phyloP scores from a whole-genome alignment of 2,797 vertebrate genomes.

The Melanotaenia maccullochi region DNA sequence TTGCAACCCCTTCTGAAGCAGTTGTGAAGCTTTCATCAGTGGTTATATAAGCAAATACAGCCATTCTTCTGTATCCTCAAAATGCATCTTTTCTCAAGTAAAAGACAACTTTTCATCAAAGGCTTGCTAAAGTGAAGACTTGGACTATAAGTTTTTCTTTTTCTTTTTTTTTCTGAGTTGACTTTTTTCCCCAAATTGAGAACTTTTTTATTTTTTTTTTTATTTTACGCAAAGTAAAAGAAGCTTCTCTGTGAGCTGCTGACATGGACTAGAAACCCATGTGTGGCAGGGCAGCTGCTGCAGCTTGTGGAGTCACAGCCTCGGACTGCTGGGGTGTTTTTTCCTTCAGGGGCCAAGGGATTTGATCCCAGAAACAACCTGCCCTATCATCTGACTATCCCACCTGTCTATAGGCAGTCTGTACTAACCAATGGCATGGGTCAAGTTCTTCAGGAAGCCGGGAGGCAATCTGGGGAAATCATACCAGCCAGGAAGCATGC shows the following conservation, averaged over 20 bases:
- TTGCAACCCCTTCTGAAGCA: slow-evolving; percentile 20
- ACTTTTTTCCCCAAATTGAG: neutral
- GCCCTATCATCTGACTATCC: slow-evolving; percentile 32
- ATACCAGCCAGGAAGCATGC: slow-evolving; percentile 95
- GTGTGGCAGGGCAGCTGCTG: slow-evolving; percentile 65
- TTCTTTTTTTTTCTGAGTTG: neutral
- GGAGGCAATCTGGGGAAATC: slow-evolving; percentile 93
- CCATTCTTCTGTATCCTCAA: slow-evolving; percentile 1
- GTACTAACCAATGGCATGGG: slow-evolving; percentile 93
- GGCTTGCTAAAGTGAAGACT: slow-evolving; percentile 47
- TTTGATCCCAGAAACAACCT: slow-evolving; percentile 28
- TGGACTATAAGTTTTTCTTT: slow-evolving; percentile 48
- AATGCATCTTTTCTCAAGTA: slow-evolving; percentile 27
- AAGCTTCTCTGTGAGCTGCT: slow-evolving; percentile 40
- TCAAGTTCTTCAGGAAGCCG: slow-evolving; percentile 92
- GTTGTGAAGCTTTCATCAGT: slow-evolving; percentile 13
- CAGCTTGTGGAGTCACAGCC: slow-evolving; percentile 74
- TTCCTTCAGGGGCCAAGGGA: slow-evolving; percentile 29
- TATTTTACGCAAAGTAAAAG: slow-evolving; percentile 9
- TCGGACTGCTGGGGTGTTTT: slow-evolving; percentile 46
- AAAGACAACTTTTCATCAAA: slow-evolving; percentile 37
- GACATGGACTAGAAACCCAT: slow-evolving; percentile 69
- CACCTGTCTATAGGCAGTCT: slow-evolving; percentile 59
- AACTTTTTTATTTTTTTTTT: slow-evolving; percentile 13
- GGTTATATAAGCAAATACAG: slow-evolving; percentile 49